These are phyloP conservation scores for Dinothrombium tinctorium DNA, from an alignment of 1,140 invertebrate genomes.

Conservation along the genomic window DNA sequence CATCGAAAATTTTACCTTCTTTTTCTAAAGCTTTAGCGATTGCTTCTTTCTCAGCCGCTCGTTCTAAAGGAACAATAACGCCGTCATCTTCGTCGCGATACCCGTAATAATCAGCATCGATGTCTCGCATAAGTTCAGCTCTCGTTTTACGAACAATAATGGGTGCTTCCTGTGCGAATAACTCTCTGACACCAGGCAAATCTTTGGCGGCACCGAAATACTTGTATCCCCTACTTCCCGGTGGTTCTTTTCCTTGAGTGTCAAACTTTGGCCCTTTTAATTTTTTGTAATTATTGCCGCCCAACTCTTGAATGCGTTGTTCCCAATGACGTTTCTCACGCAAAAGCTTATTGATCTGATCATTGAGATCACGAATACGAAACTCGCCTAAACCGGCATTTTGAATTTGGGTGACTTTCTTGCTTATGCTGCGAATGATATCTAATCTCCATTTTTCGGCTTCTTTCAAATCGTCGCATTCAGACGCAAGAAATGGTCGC, in stretches of 20 bases:
- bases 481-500: slow-evolving; percentile 72
- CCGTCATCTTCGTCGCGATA: slow-evolving; percentile 97
- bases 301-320: slow-evolving; percentile 74
- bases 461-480: slow-evolving; percentile 65
- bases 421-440: slow-evolving; percentile 86
- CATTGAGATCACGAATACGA: slow-evolving; percentile 87
- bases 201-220: slow-evolving; percentile 99
- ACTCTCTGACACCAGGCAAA: slow-evolving; percentile 81
- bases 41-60: slow-evolving; percentile 34
- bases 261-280: slow-evolving; percentile 64
- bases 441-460: slow-evolving; percentile 87
- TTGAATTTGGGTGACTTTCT: slow-evolving; percentile 98
- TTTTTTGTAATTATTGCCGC: slow-evolving; percentile 63
- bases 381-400: slow-evolving; percentile 96
- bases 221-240: slow-evolving; percentile 92
- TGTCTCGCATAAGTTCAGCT: slow-evolving; percentile 89
- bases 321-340: slow-evolving; percentile 91
- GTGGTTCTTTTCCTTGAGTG: slow-evolving; percentile 85
- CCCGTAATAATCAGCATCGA: slow-evolving; percentile 96
- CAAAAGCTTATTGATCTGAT: slow-evolving; percentile 96
- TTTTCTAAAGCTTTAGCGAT: neutral
- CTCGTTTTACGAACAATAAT: slow-evolving; percentile 65
- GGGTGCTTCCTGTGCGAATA: slow-evolving; percentile 88
- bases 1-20: neutral
- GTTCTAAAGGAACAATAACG: slow-evolving; percentile 64